A percentile compares a stretch with the other conserved stretches of the same genome.
phyloP scores from a whole-genome alignment of 2,888 invertebrate species.

The Balanococcus diminutus region DNA sequence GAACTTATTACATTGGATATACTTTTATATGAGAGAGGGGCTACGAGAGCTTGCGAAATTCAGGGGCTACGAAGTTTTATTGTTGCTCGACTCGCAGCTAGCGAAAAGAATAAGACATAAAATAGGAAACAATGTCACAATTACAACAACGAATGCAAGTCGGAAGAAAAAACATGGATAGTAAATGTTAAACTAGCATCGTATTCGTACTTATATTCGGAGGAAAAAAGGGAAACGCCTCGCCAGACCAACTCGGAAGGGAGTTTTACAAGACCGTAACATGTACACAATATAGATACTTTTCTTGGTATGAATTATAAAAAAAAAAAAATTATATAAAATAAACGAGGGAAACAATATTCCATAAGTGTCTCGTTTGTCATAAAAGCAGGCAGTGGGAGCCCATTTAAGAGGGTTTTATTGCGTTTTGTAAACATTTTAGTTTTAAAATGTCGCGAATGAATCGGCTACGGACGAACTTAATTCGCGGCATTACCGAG shows the following conservation, averaged over 20 bases:
- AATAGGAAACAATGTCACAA: slow-evolving; percentile 5
- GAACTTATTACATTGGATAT: slow-evolving; percentile 3
- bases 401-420: slow-evolving; percentile 41
- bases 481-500: slow-evolving; percentile 31
- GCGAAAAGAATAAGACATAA: not conserved
- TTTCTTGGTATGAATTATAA: slow-evolving; percentile 16
- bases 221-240: not conserved
- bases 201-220: not conserved
- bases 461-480: slow-evolving; percentile 25
- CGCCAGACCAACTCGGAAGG: not conserved
- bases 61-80: not conserved
- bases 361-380: slow-evolving; percentile 43
- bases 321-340: slow-evolving; percentile 36
- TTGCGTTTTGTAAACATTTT: slow-evolving; percentile 39
- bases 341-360: slow-evolving; percentile 44
- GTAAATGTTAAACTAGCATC: slow-evolving; percentile 28
- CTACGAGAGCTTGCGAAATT: not conserved
- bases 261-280: not conserved
- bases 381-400: slow-evolving; percentile 31
- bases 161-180: slow-evolving; percentile 36
- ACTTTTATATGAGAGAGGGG: not conserved
- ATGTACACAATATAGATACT: not conserved
- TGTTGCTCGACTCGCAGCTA: not conserved
- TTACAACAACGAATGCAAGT: slow-evolving; percentile 8
- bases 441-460: slow-evolving; percentile 43